Percentiles rank a stretch among this genome's conserved stretches.
These are phyloP conservation scores for Stenopsyche tienmushanensis DNA, from an alignment of 1,140 invertebrate genomes.

Conservation along the genomic window DNA sequence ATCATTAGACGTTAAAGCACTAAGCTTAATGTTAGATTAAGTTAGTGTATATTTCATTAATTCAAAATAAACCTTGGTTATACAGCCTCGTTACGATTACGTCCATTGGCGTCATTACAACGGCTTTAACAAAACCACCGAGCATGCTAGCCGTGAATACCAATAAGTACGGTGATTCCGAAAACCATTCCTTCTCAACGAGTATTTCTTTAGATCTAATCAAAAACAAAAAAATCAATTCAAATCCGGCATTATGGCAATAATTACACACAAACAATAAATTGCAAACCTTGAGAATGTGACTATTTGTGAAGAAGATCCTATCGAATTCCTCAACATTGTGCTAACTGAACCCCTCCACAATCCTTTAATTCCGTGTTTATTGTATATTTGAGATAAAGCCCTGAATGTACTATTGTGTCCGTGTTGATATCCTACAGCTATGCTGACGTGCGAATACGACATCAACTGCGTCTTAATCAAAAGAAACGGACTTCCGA, in stretches of 20 bases:
- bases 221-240: slow-evolving; percentile 7
- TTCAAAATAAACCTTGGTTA: slow-evolving; percentile 70
- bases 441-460: slow-evolving; percentile 72
- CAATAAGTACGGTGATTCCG: slow-evolving; percentile 50
- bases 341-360: slow-evolving; percentile 77
- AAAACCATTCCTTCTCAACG: slow-evolving; percentile 49
- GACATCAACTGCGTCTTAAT: slow-evolving; percentile 91
- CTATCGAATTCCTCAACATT: slow-evolving; percentile 60
- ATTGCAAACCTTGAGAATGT: slow-evolving; percentile 48
- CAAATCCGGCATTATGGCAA: neutral
- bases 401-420: slow-evolving; percentile 72
- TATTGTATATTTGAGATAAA: slow-evolving; percentile 66
- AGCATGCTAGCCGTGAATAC: slow-evolving; percentile 64
- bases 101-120: slow-evolving; percentile 87
- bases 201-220: slow-evolving; percentile 55
- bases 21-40: neutral
- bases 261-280: neutral
- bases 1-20: no score
- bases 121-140: slow-evolving; percentile 70
- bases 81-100: slow-evolving; percentile 87
- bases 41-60: neutral
- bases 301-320: slow-evolving; percentile 53
- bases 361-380: slow-evolving; percentile 72
- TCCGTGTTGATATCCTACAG: slow-evolving; percentile 85
- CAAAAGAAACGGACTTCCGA: slow-evolving; percentile 75